Conservation (phyloP, 2,797 vertebrate species). For the Buceros bicornis region DNA sequence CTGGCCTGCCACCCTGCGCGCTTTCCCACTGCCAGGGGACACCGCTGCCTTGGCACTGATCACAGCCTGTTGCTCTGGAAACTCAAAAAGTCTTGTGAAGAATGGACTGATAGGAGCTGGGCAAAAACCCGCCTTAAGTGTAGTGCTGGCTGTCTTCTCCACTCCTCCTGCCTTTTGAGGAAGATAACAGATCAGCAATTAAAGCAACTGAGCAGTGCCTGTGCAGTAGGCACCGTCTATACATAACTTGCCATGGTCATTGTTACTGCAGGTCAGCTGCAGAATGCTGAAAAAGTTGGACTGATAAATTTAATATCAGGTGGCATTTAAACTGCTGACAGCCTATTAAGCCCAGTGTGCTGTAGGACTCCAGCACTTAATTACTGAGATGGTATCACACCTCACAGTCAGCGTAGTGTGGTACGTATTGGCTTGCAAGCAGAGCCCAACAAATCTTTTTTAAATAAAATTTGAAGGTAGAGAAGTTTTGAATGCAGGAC, state of each 20-base stretch:
- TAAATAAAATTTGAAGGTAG: background rate
- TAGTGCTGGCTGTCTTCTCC: background rate
- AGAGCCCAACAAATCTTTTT: background rate
- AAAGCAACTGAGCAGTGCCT: background rate
- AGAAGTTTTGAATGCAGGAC: background rate
- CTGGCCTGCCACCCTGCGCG: accelerated
- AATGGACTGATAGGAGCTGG: background rate
- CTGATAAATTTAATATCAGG: conserved; percentile 36
- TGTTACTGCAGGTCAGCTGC: background rate
- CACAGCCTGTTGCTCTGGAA: background rate
- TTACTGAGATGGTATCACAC: conserved; percentile 34
- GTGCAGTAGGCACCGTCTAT: background rate
- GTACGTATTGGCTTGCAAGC: background rate
- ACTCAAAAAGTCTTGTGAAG: background rate
- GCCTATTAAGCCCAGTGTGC: conserved; percentile 24
- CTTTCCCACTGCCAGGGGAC: background rate
- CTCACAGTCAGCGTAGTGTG: background rate
- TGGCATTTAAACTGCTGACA: conserved; percentile 53
- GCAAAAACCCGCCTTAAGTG: background rate
- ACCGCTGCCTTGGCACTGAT: background rate
- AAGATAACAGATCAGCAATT: conserved; percentile 55
- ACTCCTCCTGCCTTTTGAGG: background rate
- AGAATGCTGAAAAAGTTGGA: conserved; percentile 1
- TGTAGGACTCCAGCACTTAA: conserved; percentile 28
- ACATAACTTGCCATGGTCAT: background rate